A percentile compares a stretch with the other conserved stretches of the same genome.
These are phyloP conservation scores for Tethya wilhelma DNA, from an alignment of 37 sponge, comb jelly and placozoan genomes.

Conservation along the genomic window DNA sequence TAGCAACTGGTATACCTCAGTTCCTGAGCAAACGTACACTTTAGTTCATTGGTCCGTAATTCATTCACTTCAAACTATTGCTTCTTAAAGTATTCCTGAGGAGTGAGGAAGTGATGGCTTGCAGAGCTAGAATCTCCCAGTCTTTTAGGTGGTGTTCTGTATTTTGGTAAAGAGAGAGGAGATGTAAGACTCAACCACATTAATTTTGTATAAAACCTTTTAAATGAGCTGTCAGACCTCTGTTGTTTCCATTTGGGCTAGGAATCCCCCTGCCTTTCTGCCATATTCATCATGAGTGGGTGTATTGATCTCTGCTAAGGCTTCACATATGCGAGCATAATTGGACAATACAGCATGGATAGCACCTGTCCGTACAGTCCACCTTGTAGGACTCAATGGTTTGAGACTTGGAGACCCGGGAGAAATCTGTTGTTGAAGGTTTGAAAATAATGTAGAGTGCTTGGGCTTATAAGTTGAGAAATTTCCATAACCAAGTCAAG, in stretches of 20 bases:
- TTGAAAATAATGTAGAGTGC: conserved; percentile 15
- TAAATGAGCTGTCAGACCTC: conserved; percentile 38
- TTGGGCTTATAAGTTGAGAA: conserved; percentile 56
- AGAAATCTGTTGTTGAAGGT: conserved; percentile 23
- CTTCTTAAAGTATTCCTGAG: conserved; percentile 44
- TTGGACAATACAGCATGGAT: conserved; percentile 41
- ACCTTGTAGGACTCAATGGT: conserved; percentile 62
- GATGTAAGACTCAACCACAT: conserved; percentile 10
- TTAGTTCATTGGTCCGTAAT: conserved; percentile 15
- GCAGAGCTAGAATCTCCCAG: conserved; percentile 2
- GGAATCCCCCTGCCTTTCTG: conserved; percentile 31
- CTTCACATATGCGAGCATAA: conserved; percentile 19
- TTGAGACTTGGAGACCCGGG: conserved; percentile 23
- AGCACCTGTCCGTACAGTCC: conserved; percentile 64
- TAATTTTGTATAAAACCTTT: conserved; percentile 31
- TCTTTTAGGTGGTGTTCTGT: conserved; percentile 29
- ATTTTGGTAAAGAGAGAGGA: not conserved
- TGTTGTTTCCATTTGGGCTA: conserved; percentile 37
- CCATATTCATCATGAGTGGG: conserved; percentile 36
- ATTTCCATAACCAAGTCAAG: conserved; percentile 43
- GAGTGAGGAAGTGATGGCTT: conserved; percentile 27
- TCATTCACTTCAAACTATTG: conserved; percentile 69
- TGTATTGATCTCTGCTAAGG: conserved; percentile 16
- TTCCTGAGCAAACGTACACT: conserved; percentile 50
- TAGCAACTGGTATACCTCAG: conserved; percentile 41